Conservation (phyloP, 2,888 invertebrate genomes). For the Clostera curtula region DNA sequence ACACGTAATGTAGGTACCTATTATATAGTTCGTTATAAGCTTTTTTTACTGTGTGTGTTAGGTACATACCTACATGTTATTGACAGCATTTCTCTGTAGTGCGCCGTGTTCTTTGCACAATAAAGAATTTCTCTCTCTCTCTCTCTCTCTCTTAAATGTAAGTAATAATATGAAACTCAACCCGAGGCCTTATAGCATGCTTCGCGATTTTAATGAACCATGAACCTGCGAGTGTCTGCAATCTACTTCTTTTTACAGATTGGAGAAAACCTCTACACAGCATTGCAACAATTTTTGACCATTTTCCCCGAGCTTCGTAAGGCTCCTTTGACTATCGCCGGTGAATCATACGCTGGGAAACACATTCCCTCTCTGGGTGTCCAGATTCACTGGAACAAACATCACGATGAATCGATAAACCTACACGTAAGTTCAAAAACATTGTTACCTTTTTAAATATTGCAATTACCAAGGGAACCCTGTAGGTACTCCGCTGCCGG, state of each 20-base stretch:
- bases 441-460: not conserved
- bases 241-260: constrained; percentile 35
- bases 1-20: too few relatives aligned
- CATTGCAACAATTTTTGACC: constrained; percentile 77
- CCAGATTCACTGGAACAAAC: constrained; percentile 68
- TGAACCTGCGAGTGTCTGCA: not conserved
- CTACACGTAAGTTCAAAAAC: constrained; percentile 44
- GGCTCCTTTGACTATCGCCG: constrained; percentile 78
- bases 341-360: constrained; percentile 79
- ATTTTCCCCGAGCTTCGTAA: constrained; percentile 75
- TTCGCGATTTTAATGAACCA: too few relatives aligned
- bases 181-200: too few relatives aligned
- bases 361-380: constrained; percentile 76
- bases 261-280: constrained; percentile 77
- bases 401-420: constrained; percentile 56
- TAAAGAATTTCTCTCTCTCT: too few relatives aligned
- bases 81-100: too few relatives aligned
- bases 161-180: too few relatives aligned
- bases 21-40: too few relatives aligned
- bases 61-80: too few relatives aligned
- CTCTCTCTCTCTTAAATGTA: too few relatives aligned
- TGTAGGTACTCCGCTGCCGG: too few relatives aligned
- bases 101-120: too few relatives aligned
- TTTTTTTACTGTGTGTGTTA: too few relatives aligned
- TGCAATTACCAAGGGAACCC: not conserved